phyloP scores from a whole-genome alignment of 2,888 invertebrate species.

The Lepetodrilus schrolli region DNA sequence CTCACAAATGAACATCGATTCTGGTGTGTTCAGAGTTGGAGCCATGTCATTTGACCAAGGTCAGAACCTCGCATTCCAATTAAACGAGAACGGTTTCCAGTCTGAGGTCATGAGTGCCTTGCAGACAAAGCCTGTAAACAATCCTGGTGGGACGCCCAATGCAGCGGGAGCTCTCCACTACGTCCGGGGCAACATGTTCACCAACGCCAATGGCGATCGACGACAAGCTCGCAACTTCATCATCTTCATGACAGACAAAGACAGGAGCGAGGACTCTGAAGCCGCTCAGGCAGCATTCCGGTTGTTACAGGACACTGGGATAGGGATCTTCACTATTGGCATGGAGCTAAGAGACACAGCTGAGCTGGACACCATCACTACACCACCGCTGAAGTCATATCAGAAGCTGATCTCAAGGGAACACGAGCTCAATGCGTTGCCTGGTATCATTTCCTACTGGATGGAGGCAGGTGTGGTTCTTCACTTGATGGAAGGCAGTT shows the following conservation, averaged over 20 bases:
- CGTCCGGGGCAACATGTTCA: slow-evolving; percentile 56
- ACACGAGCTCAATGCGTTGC: slow-evolving; percentile 45
- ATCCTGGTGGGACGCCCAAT: slow-evolving; percentile 50
- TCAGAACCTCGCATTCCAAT: slow-evolving; percentile 45
- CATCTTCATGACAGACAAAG: slow-evolving; percentile 60
- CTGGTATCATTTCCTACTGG: slow-evolving; percentile 40
- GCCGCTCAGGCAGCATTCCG: slow-evolving; percentile 38
- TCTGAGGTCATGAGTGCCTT: slow-evolving; percentile 41
- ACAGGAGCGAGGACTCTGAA: slow-evolving; percentile 44
- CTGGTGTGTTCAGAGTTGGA: slow-evolving; percentile 54
- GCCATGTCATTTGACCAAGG: slow-evolving; percentile 49
- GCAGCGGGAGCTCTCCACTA: slow-evolving; percentile 59
- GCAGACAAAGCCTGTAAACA: not conserved
- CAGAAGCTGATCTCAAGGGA: slow-evolving; percentile 42
- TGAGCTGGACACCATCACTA: slow-evolving; percentile 57
- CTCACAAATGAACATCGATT: slow-evolving; percentile 45
- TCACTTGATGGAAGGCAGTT: no score
- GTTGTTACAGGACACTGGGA: slow-evolving; percentile 39
- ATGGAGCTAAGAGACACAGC: slow-evolving; percentile 47
- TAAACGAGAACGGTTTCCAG: slow-evolving; percentile 47
- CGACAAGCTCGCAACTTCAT: slow-evolving; percentile 57
- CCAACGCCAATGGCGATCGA: slow-evolving; percentile 56
- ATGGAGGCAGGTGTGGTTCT: slow-evolving; percentile 17
- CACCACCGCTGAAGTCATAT: slow-evolving; percentile 48
- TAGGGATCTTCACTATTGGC: slow-evolving; percentile 61